Base-by-base conservation (phyloP, 2,113 vertebrate genomes). In the Nanorana parkeri region DNA sequence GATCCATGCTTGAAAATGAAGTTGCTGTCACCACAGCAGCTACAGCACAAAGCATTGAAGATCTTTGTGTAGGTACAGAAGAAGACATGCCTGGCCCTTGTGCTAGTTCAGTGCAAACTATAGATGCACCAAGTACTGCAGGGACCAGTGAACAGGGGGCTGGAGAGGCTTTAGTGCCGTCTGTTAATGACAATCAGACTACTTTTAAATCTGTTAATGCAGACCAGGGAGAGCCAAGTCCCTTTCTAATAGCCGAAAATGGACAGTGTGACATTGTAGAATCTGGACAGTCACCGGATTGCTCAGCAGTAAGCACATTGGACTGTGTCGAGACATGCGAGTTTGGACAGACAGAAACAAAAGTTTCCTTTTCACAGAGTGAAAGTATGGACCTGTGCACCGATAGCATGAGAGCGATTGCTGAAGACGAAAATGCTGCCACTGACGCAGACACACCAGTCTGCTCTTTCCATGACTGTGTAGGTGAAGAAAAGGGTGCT, bases 101-200 rank as follows among this genome's bases (percentile, higher is more conserved):
- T 47, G 13, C 41, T 47, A 47, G 41, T 11, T 10, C 41, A 10
- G 41, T 47, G 10, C 6, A 47, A 47, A 47, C 10, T 8, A 47
- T 47, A 5, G 64, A 55, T 0, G 28, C 68, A 10, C 87, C n/a
- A 64, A 87, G 2, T 64, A 72, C 11, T 24, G 63, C 68, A 52
- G 81, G 86, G 80, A 67, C 85, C 47, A 81, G 82, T 15, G 41
- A 84, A 55, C 60, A 83, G 65, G 81, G 86, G 23, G 4, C 80
- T 23, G 47, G 15, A 24, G 4, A 20, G 4, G n/a, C 65, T 13
- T 19, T 32, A 36, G 41, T 36, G 13, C 71, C 60, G 23, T 51
- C 26, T 61, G 28, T 16, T n/a, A 41, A 28, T n/a, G 61, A 56
- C 21, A 61, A 29, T 47, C 55, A 8, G 17, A 26, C 17, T n/a